phyloP scores from a whole-genome alignment of 2,797 vertebrate genomes.

The Leptatherina wallacei region DNA sequence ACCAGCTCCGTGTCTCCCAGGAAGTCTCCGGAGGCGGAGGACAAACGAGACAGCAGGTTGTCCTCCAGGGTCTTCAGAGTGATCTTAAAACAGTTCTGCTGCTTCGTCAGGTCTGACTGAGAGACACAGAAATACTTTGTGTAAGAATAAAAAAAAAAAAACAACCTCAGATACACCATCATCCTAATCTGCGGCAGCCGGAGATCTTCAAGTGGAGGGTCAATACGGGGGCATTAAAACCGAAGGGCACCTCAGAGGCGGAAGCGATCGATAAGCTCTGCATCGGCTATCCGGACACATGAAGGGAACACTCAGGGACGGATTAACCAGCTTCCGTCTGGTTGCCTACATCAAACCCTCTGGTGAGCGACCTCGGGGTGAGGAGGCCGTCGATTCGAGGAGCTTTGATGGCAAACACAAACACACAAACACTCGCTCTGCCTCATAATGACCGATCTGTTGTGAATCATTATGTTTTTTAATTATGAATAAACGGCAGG shows the following conservation, averaged over 20 bases:
- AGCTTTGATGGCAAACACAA: slow-evolving; percentile 53
- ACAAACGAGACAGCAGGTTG: slow-evolving; percentile 90
- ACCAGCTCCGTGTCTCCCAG: slow-evolving; percentile 91
- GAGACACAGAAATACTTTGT: slow-evolving; percentile 32
- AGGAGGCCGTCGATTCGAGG: slow-evolving; percentile 44
- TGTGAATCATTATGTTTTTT: slow-evolving; percentile 21
- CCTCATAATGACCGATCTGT: slow-evolving; percentile 14
- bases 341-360: slow-evolving; percentile 67
- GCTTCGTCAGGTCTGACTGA: slow-evolving; percentile 92
- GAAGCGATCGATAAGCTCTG: slow-evolving; percentile 71
- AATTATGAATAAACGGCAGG: slow-evolving; percentile 16
- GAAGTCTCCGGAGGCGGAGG: slow-evolving; percentile 94
- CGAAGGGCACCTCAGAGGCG: slow-evolving; percentile 69
- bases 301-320: slow-evolving; percentile 49
- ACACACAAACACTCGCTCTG: slow-evolving; percentile 7
- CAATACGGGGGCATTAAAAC: slow-evolving; percentile 45
- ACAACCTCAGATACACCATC: slow-evolving; percentile 1
- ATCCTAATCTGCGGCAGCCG: slow-evolving; percentile 22
- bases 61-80: slow-evolving; percentile 95
- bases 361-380: slow-evolving; percentile 39
- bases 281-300: slow-evolving; percentile 56
- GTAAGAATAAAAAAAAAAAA: not conserved
- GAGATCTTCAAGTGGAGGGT: slow-evolving; percentile 42
- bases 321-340: slow-evolving; percentile 70
- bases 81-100: slow-evolving; percentile 97